phyloP scores from a whole-genome alignment of 2,113 vertebrate species.

The Hymenochirus boettgeri region DNA sequence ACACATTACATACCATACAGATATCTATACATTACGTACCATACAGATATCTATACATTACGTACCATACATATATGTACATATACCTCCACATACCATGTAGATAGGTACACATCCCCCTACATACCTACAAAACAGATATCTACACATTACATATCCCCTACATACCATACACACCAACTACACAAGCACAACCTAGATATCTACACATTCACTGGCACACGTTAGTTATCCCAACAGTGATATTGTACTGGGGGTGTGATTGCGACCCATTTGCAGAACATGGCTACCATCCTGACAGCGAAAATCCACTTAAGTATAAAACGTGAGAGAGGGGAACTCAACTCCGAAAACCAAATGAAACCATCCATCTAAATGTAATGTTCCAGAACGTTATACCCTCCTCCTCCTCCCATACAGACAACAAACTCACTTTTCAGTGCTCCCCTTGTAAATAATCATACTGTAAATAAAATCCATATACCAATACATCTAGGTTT shows the following conservation, averaged over 20 bases:
- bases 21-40: too few relatives aligned
- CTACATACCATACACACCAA: too few relatives aligned
- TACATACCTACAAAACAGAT: too few relatives aligned
- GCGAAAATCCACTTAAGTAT: background rate
- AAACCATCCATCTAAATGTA: conserved; percentile 13
- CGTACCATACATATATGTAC: background rate
- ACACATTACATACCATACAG: too few relatives aligned
- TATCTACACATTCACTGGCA: too few relatives aligned
- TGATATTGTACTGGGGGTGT: too few relatives aligned
- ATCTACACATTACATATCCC: too few relatives aligned
- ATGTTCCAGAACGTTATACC: conserved; percentile 20
- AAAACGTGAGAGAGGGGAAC: background rate
- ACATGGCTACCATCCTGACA: conserved; percentile 26
- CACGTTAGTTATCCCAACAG: too few relatives aligned
- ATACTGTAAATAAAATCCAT: background rate
- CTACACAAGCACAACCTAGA: too few relatives aligned
- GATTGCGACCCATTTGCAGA: conserved; percentile 6
- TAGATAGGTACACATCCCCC: too few relatives aligned
- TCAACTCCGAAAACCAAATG: conserved; percentile 16
- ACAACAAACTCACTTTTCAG: conserved; percentile 20
- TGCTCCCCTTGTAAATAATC: conserved; percentile 3
- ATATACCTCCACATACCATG: too few relatives aligned
- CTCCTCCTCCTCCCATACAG: conserved; percentile 5
- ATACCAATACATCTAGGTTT: background rate
- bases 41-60: too few relatives aligned